phyloP scores from a whole-genome alignment of 2,888 invertebrate genomes.

The Oxyteleia sp. region DNA sequence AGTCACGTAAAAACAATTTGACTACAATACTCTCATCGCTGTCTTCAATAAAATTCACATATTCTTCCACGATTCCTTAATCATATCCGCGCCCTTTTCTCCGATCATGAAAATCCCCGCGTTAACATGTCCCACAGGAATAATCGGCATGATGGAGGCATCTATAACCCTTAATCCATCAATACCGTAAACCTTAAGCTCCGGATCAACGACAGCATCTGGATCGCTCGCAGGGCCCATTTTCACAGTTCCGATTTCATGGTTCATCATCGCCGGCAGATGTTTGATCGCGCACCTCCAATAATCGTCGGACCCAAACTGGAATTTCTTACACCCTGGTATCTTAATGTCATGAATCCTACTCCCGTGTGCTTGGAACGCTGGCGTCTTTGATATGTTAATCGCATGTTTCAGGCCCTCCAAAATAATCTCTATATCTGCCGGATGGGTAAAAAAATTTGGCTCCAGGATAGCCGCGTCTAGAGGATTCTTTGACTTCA shows the following conservation, averaged over 20 bases:
- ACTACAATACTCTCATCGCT: slow-evolving; percentile 79
- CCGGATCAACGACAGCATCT: slow-evolving; percentile 89
- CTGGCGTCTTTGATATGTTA: no score
- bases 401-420: no score
- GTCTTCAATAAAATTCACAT: slow-evolving; percentile 88
- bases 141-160: slow-evolving; percentile 95
- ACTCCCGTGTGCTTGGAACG: slow-evolving; percentile 88
- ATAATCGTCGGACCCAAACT: slow-evolving; percentile 89
- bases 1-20: no score
- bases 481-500: no score
- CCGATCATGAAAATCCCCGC: slow-evolving; percentile 96
- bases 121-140: slow-evolving; percentile 95
- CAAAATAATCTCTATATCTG: no score
- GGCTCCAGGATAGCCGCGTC: no score
- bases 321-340: slow-evolving; percentile 89
- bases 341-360: slow-evolving; percentile 86
- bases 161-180: slow-evolving; percentile 93
- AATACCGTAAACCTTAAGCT: slow-evolving; percentile 89
- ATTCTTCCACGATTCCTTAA: slow-evolving; percentile 92
- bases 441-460: no score
- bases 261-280: slow-evolving; percentile 90
- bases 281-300: slow-evolving; percentile 91
- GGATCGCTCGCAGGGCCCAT: slow-evolving; percentile 89
- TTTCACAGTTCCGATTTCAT: slow-evolving; percentile 89
- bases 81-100: slow-evolving; percentile 96